Conservation (phyloP, 2,888 invertebrate species). For the Cheilosia vernalis region DNA sequence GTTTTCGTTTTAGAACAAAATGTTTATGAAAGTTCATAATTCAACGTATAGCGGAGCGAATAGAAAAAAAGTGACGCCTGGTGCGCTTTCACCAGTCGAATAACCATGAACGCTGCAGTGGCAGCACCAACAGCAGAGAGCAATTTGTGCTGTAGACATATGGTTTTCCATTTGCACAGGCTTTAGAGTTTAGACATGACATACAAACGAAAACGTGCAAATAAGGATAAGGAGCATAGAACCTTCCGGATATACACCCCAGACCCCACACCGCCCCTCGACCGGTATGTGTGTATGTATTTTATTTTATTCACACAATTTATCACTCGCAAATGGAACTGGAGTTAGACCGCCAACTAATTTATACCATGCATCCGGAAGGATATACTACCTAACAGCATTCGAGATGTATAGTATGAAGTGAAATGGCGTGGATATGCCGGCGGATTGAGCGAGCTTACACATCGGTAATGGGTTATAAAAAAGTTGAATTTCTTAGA, state of each 20-base stretch:
- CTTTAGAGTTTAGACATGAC: conserved; percentile 54
- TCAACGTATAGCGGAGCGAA: conserved; percentile 54
- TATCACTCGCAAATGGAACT: conserved; percentile 51
- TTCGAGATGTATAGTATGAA: conserved; percentile 5
- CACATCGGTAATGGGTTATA: neutral
- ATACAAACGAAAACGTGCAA: conserved; percentile 39
- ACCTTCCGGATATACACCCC: neutral
- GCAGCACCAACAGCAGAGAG: conserved; percentile 27
- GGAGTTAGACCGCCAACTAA: conserved; percentile 36
- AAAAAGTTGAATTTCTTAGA: conserved; percentile 2
- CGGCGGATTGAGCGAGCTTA: neutral
- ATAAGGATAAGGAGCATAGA: conserved; percentile 15
- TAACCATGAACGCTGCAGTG: conserved; percentile 39
- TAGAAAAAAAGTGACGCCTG: conserved; percentile 43
- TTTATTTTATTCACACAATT: conserved; percentile 59
- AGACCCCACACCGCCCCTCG: neutral
- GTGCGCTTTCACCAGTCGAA: conserved; percentile 37
- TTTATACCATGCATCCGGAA: conserved; percentile 38
- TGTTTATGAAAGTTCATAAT: conserved; percentile 70
- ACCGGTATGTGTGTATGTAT: conserved; percentile 6
- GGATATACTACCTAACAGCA: conserved; percentile 22
- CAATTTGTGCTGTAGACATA: conserved; percentile 65
- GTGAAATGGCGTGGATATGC: conserved; percentile 16
- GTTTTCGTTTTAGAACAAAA: conserved; percentile 58
- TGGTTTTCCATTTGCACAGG: conserved; percentile 57